Evolutionary conservation across 2,888 invertebrate genomes (phyloP).

Genomic region (Matsumyia berberina): DNA sequence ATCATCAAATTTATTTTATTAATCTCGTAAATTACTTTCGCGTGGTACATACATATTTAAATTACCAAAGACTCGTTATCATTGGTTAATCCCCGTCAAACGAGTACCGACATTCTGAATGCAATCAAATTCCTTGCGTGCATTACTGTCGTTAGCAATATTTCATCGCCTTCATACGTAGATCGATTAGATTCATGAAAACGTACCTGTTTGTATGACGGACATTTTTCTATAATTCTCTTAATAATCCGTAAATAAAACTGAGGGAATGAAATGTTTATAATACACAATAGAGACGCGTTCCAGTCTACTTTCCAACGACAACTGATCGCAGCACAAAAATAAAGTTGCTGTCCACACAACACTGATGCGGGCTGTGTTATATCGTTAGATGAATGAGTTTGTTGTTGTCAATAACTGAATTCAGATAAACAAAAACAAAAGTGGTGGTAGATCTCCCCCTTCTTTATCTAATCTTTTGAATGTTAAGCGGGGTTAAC

Average conservation of each 20-base stretch:
- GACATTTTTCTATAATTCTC: slow-evolving; percentile 31
- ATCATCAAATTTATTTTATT: not conserved
- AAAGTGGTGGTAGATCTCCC: not conserved
- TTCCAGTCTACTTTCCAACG: not conserved
- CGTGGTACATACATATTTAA: slow-evolving; percentile 2
- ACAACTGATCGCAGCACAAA: slow-evolving; percentile 32
- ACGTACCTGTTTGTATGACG: slow-evolving; percentile 52
- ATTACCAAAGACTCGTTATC: not conserved
- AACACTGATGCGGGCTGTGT: not conserved
- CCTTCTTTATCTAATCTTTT: slow-evolving; percentile 32
- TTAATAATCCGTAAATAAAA: not conserved
- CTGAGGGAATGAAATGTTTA: not conserved
- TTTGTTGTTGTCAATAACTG: not conserved
- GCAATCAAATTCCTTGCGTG: not conserved
- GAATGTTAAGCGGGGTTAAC: slow-evolving; percentile 2
- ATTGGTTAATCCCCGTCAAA: not conserved
- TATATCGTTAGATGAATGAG: not conserved
- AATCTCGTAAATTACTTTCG: not conserved
- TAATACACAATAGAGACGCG: not conserved
- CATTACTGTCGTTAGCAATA: not conserved
- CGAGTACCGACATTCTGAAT: not conserved
- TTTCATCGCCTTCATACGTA: not conserved
- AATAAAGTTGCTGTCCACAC: not conserved
- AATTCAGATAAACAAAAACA: slow-evolving; percentile 23
- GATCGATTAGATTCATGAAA: slow-evolving; percentile 2